phyloP scores from a whole-genome alignment of 2,797 vertebrate species.

The Bovichtus variegatus region DNA sequence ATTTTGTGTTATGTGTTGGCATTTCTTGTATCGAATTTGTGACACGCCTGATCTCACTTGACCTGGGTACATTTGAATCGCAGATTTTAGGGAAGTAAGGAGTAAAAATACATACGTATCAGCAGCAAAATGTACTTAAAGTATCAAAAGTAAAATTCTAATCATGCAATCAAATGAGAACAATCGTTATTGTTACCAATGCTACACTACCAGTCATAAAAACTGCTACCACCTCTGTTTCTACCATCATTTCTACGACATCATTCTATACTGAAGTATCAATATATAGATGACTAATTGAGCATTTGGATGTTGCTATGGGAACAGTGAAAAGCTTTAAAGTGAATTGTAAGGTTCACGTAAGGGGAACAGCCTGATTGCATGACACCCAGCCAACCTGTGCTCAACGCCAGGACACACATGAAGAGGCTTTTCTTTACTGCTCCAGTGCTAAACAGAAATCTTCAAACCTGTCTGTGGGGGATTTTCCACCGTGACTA shows the following conservation, averaged over 20 bases:
- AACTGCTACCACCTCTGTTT: background rate
- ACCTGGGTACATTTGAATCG: no score
- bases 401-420: conserved; percentile 69
- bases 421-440: conserved; percentile 75
- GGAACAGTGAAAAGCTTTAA: conserved; percentile 25
- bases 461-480: conserved; percentile 74
- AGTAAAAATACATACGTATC: no score
- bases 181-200: background rate
- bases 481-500: conserved; percentile 84
- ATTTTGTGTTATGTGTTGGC: no score
- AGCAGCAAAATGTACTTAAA: no score
- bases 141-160: background rate
- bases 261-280: background rate
- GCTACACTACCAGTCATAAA: background rate
- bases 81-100: no score
- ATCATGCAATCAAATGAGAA: background rate
- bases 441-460: conserved; percentile 70
- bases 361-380: conserved; percentile 59
- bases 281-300: conserved; percentile 18
- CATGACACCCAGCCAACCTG: conserved; percentile 51
- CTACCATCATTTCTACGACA: background rate
- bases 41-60: no score
- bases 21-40: no score
- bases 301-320: conserved; percentile 25
- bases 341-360: conserved; percentile 64